Percentiles rank a stretch among this genome's conserved stretches.
These are phyloP conservation scores for Coregonus suidteri DNA, from an alignment of 2,797 vertebrate species.

Conservation along the genomic window DNA sequence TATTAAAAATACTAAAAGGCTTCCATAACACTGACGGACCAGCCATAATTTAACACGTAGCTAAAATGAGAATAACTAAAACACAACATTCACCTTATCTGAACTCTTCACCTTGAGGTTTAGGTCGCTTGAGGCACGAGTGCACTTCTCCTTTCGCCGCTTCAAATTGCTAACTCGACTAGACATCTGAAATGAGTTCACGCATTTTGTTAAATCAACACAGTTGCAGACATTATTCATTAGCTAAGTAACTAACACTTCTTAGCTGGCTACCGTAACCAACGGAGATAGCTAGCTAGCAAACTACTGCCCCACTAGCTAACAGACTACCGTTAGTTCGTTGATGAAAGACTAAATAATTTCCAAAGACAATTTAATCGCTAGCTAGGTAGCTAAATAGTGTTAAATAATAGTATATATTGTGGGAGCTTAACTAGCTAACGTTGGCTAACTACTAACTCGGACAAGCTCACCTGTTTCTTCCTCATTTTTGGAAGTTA, in stretches of 20 bases:
- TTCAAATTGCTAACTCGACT: slow-evolving; percentile 65
- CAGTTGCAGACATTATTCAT: too few relatives aligned
- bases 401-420: neutral
- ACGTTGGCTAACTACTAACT: neutral
- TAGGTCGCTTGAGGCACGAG: slow-evolving; percentile 43
- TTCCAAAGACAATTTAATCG: neutral
- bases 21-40: neutral
- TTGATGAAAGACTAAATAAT: neutral
- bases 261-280: neutral
- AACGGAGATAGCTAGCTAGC: neutral
- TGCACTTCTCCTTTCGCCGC: slow-evolving; percentile 67
- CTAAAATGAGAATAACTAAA: neutral
- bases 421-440: too few relatives aligned
- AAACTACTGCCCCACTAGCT: neutral
- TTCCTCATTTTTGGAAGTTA: too few relatives aligned
- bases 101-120: slow-evolving; percentile 53
- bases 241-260: neutral
- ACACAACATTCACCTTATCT: slow-evolving; percentile 56
- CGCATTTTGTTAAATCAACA: neutral
- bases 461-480: neutral
- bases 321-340: neutral
- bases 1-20: neutral
- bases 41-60: neutral
- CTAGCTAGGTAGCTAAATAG: neutral
- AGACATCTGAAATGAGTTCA: slow-evolving; percentile 65